These are phyloP conservation scores for Oryzias woworae DNA, from an alignment of 2,113 vertebrate species.

Conservation along the genomic window DNA sequence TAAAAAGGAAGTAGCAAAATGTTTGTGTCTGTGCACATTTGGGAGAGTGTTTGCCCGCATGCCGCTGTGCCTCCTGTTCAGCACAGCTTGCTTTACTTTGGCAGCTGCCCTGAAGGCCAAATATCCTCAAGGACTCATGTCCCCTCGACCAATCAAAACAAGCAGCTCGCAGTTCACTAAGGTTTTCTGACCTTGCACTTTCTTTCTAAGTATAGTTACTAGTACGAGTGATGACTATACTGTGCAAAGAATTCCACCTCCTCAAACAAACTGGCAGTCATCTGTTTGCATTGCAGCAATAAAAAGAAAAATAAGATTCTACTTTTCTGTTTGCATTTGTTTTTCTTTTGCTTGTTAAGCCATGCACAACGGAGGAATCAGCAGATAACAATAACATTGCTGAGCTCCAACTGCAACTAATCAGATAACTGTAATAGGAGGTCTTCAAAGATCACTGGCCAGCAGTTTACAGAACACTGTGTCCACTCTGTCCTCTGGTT, in stretches of 20 bases:
- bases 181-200: slow-evolving; percentile 64
- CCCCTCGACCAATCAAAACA: slow-evolving; percentile 66
- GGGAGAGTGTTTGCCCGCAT: slow-evolving; percentile 4
- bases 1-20: not conserved
- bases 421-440: slow-evolving; percentile 52
- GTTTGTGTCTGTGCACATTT: not conserved
- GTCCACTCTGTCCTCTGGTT: slow-evolving; percentile 63
- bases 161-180: slow-evolving; percentile 65
- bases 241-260: slow-evolving; percentile 6
- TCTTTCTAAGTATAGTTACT: slow-evolving; percentile 68
- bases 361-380: no score
- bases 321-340: no score
- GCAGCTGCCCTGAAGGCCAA: slow-evolving; percentile 69
- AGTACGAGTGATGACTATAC: slow-evolving; percentile 17
- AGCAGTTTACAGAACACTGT: slow-evolving; percentile 67
- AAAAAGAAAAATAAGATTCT: slow-evolving; percentile 4
- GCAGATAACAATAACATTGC: slow-evolving; percentile 8
- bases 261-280: slow-evolving; percentile 3
- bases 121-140: slow-evolving; percentile 72
- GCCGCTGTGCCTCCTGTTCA: slow-evolving; percentile 15
- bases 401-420: slow-evolving; percentile 52
- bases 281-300: not conserved
- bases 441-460: slow-evolving; percentile 54
- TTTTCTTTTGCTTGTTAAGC: no score
- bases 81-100: slow-evolving; percentile 62